Percentiles rank a stretch among this genome's conserved stretches.
Conservation (phyloP, 1,140 invertebrate species). For the Vanessa atalanta region DNA sequence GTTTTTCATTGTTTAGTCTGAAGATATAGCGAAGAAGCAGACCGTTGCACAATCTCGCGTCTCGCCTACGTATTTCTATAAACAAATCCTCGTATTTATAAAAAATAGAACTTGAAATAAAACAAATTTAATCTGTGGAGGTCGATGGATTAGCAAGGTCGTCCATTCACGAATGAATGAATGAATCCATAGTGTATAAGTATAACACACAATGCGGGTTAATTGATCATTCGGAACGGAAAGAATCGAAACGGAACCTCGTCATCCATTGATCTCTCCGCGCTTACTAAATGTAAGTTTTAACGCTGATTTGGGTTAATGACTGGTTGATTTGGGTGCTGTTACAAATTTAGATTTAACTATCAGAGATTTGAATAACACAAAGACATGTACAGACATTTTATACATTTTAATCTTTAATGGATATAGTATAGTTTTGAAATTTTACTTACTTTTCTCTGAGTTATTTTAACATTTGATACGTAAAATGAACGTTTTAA, state of each 20-base stretch:
- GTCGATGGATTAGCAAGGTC: not conserved
- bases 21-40: not conserved
- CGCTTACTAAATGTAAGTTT: too few species aligned
- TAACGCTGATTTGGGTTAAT: too few species aligned
- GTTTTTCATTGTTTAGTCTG: conserved; percentile 10
- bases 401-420: too few species aligned
- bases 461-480: too few species aligned
- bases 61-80: conserved; percentile 4
- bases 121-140: not conserved
- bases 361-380: too few species aligned
- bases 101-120: conserved; percentile 6
- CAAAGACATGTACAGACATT: too few species aligned
- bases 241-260: not conserved
- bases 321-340: not conserved
- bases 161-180: not conserved
- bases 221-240: not conserved
- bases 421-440: too few species aligned
- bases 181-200: not conserved
- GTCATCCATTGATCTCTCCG: not conserved
- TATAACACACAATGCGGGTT: not conserved
- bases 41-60: not conserved
- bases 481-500: not conserved
- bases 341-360: too few species aligned
- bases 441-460: too few species aligned
- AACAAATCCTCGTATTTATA: conserved; percentile 3